Base-by-base conservation (phyloP, 2,113 vertebrate species). In the Lagopus muta region DNA sequence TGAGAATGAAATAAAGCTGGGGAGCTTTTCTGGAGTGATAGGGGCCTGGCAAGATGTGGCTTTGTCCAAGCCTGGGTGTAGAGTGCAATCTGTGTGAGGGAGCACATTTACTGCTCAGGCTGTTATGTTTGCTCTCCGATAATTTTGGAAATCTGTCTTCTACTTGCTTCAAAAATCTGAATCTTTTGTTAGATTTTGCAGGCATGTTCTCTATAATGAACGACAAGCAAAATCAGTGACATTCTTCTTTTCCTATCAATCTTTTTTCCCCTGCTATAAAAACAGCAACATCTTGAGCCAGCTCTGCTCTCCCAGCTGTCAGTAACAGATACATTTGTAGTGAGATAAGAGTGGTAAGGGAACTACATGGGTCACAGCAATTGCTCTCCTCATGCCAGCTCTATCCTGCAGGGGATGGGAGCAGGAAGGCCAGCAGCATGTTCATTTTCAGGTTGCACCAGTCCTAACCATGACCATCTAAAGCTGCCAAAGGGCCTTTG, bases 401-500 rank as follows among this genome's bases (percentile, higher is more conserved):
- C 57, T 76, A n/a, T 82, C 42, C 64, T 88, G 78, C n/a, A 62
- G 84, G 78, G 81, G 45, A 50, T 45, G 36, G 78, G 66, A 90
- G 54, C 81, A 72, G 71, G 50, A 85, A 87, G 81, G 40, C 45
- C 50, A 72, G 24, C 32, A 2, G 0, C 0, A 2, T 76, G 84
- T 65, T 89, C 89, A 70, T 89, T 89, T 76, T 89, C 55, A 89
- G 74, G 71, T 85, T 93, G 52, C n/a, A n/a, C 40, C 57, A 40
- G 47, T 48, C 36, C 52, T 3, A 47, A 58, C 40, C 43, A 32
- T 58, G 34, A 10, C 36, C 71, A 36, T 67, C 67, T 64, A 71
- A 52, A 71, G 34, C 50, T 88, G 72, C 79, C 42, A 48, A 10
- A 28, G 6, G 42, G 32, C 24, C 30, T 75, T 40, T 71, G 11